A percentile compares a stretch with the other conserved stretches of the same genome.
Evolutionary conservation across 2,888 invertebrate genomes (phyloP).

Genomic region (Dynastes hyllus): DNA sequence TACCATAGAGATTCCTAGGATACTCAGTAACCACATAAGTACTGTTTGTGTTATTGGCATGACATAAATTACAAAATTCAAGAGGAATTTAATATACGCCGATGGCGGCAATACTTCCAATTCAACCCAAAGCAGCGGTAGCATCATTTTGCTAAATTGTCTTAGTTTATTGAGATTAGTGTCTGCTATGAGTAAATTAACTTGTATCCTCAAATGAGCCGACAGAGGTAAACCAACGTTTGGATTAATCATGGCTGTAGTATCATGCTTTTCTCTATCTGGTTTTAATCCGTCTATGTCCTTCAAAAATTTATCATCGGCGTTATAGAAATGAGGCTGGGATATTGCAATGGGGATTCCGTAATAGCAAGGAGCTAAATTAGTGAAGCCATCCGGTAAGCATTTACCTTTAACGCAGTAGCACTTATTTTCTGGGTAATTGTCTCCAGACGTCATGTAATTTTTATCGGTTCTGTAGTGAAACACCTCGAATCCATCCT

Average conservation of each 20-base stretch:
- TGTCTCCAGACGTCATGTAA: conserved; percentile 74
- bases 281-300: conserved; percentile 79
- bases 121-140: conserved; percentile 84
- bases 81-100: conserved; percentile 53
- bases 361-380: conserved; percentile 73
- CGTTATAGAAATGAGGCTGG: conserved; percentile 76
- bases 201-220: conserved; percentile 79
- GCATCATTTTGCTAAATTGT: conserved; percentile 76
- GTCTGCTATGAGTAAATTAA: conserved; percentile 80
- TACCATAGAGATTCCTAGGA: conserved; percentile 64
- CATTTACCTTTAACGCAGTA: conserved; percentile 79
- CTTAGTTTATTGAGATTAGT: conserved; percentile 77
- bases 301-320: conserved; percentile 75
- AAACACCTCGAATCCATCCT: conserved; percentile 75
- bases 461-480: conserved; percentile 77
- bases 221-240: conserved; percentile 79
- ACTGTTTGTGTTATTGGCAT: conserved; percentile 57
- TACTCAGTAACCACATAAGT: conserved; percentile 52
- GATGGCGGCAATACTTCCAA: conserved; percentile 68
- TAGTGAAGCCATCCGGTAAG: conserved; percentile 77
- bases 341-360: conserved; percentile 84
- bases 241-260: conserved; percentile 81
- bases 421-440: conserved; percentile 78
- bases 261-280: conserved; percentile 73
- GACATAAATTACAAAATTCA: conserved; percentile 60